phyloP scores from a whole-genome alignment of 2,113 vertebrate genomes.

The Megaleporinus macrocephalus region DNA sequence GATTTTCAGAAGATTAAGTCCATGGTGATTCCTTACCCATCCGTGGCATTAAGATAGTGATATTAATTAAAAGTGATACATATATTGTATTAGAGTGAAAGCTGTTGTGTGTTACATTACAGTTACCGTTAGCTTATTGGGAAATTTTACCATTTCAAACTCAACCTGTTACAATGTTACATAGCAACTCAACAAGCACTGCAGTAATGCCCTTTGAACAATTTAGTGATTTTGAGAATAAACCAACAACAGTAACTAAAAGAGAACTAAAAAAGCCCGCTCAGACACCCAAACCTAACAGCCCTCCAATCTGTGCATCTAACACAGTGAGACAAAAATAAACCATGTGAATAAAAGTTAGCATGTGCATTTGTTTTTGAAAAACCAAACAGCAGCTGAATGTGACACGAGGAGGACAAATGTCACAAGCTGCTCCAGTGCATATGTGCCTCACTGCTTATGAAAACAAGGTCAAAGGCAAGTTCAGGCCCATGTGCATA shows the following conservation, averaged over 20 bases:
- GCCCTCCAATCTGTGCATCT: background rate
- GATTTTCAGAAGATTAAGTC: no score
- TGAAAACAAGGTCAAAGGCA: slow-evolving; percentile 73
- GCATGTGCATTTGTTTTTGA: background rate
- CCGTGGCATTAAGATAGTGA: no score
- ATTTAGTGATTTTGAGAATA: no score
- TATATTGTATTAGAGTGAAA: no score
- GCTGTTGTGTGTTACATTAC: no score
- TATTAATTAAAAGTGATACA: no score
- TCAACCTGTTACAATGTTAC: no score
- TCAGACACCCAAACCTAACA: background rate
- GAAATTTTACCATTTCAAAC: no score
- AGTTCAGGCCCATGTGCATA: slow-evolving; percentile 68
- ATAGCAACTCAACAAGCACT: no score
- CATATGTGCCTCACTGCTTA: slow-evolving; percentile 38
- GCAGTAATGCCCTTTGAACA: no score
- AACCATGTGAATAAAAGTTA: background rate
- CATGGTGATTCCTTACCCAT: no score
- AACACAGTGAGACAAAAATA: slow-evolving; percentile 1
- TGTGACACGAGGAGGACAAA: background rate
- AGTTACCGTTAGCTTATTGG: no score
- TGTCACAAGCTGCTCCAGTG: slow-evolving; percentile 10
- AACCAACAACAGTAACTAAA: background rate
- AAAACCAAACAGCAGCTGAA: background rate
- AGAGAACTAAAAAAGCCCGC: background rate